These are phyloP conservation scores for Scrobipalpa costella DNA, from an alignment of 2,888 invertebrate genomes.

Conservation along the genomic window DNA sequence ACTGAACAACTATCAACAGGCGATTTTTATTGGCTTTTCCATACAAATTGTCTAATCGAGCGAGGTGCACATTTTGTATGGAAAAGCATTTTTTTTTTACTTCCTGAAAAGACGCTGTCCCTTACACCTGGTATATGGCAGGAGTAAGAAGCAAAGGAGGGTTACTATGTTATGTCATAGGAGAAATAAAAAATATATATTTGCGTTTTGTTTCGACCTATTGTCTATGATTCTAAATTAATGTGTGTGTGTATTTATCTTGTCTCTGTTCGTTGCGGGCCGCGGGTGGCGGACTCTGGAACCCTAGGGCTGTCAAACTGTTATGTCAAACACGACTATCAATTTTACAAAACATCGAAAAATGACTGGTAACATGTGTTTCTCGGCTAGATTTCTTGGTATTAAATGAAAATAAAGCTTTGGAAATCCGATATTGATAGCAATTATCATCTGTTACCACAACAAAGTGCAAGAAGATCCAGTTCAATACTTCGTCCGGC, in stretches of 20 bases:
- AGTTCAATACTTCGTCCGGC: conserved; percentile 48
- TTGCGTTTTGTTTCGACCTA: background rate
- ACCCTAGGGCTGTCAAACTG: no score
- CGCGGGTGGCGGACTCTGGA: no score
- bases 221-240: background rate
- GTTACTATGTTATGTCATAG: no score
- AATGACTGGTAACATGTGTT: conserved; percentile 70
- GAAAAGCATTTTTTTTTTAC: no score
- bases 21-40: no score
- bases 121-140: no score
- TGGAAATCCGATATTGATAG: conserved; percentile 37
- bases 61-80: no score
- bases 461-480: conserved; percentile 38
- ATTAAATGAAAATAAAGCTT: conserved; percentile 48
- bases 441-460: conserved; percentile 37
- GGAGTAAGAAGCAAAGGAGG: no score
- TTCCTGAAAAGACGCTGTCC: no score
- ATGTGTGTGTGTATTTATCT: background rate
- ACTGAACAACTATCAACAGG: no score
- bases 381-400: conserved; percentile 43
- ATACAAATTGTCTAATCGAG: no score
- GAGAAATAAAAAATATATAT: background rate
- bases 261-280: no score
- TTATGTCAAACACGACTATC: conserved; percentile 49
- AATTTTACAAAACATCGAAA: conserved; percentile 62